Evolutionary conservation across 2,888 invertebrate species (phyloP), one percentile per base, ranked within the genome.

Genomic region (Lampropteryx suffumata): DNA sequence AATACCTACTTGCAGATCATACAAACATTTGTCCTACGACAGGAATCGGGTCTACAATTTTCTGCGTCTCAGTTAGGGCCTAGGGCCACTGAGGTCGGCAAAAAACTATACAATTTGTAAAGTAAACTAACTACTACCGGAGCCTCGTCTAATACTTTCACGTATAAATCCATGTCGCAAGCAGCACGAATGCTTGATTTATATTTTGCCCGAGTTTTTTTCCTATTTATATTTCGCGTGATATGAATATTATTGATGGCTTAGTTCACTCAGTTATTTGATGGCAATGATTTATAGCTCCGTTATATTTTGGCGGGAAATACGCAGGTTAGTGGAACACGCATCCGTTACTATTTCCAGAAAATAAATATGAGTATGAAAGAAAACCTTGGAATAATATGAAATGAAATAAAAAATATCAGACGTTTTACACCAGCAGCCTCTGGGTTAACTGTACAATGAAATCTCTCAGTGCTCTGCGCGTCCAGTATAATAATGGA

Each of bases 161-260:
- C 73, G 66, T 69, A 75, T 75, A 75, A 73, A 75, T 75, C 75
- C 63, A 58, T 65, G 77, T 77, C 75, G 68, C 58, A 50, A 58
- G 64, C 62, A 65, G 64, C 61, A 65, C 32, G 60, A 65, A 64
- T 56, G 55, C 42, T 50, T 70, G 78, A 76, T 78, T 78, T 78
- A 78, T 76, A 67, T 68, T 55, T 70, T 67, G 63, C 59, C 59
- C 62, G 59, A 61, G 66, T 62, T 69, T 76, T 69, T 53, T 72
- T 71, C 68, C 62, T 64, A 62, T 50, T 53, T 48, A 53, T 53
- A 48, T 49, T 45, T 53, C 30, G 43, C 59, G 71, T 66, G 67
- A 61, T 71, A 71, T 72, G 76, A 76, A 76, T 76, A 73, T 75
- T 73, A 73, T 75, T 75, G 73, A 75, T 75, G 67, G 63, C 50